Base-by-base conservation (phyloP, 2,888 invertebrate genomes). In the Disparrhopalites patrizii region DNA sequence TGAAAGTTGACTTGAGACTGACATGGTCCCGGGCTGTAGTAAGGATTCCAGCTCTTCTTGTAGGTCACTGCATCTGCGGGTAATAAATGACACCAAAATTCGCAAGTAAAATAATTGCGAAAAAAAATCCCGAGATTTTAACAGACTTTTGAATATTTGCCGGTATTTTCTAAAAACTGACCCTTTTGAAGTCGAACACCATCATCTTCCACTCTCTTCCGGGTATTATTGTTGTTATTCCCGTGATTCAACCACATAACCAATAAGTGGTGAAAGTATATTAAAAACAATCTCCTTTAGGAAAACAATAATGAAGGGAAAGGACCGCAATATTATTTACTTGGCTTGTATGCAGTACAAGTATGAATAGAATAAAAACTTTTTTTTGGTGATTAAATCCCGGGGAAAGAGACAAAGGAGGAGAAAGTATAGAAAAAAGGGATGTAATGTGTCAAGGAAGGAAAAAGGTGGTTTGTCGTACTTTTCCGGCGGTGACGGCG, bases 1-100 rank as follows among this genome's bases (percentile, higher is more conserved):
- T 62, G 62, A 54, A 62, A 62, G 28, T 54, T 62, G 28, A 62
- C 62, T 25, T 62, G 62, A 5, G 62, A 18, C 15, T 31, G 10
- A 20, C 62, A 52, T 25, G 33, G 31, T 3, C 54, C 55, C 18
- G 31, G 51, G 27, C 20, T 2, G 30, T 62, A 62, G 18, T 62
- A 62, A 3, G 62, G 27, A 54, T 38, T 62, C 62, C 62, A 62
- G 5, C 40, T 31, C 38, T 62, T 62, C 2, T 43, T 30, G 25
- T 52, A 54, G 7, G 18, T 31, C 51, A 15, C 28, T 2, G 31
- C 3, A 10, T 43, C 43, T 43, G n/a, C n/a, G n/a, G n/a, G n/a
- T n/a, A n/a, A n/a, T n/a, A n/a, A n/a, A n/a, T n/a, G n/a, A n/a
- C n/a, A n/a, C n/a, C n/a, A n/a, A n/a, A n/a, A n/a, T n/a, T n/a